Evolutionary conservation across 1,140 invertebrate genomes (phyloP).

Genomic region (Rhyzopertha dominica): DNA sequence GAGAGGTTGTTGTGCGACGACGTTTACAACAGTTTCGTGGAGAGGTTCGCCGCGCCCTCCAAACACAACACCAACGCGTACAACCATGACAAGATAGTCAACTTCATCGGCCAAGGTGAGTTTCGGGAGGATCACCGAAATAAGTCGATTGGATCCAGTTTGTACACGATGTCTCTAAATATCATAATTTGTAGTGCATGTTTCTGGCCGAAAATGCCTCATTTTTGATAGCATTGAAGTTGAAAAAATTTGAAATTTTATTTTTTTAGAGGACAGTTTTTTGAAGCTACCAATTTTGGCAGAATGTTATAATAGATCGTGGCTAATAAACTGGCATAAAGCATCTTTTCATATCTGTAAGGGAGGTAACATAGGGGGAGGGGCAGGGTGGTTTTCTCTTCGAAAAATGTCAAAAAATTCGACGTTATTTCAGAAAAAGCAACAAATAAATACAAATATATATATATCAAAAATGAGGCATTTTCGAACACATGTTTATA

Average conservation of each 20-base stretch:
- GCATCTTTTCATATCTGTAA: no score
- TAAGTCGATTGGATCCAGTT: slow-evolving; percentile 6
- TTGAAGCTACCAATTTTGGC: not conserved
- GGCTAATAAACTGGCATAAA: no score
- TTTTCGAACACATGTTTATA: no score
- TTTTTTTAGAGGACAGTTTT: slow-evolving; percentile 4
- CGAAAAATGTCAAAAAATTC: no score
- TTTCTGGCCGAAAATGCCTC: no score
- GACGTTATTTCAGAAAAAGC: no score
- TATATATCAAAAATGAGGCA: no score
- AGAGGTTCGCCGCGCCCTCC: slow-evolving; percentile 14
- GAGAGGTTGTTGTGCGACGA: slow-evolving; percentile 53
- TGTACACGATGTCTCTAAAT: slow-evolving; percentile 5
- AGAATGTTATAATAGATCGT: no score
- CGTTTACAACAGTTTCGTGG: slow-evolving; percentile 9
- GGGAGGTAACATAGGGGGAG: no score
- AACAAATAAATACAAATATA: no score
- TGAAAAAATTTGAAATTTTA: slow-evolving; percentile 1
- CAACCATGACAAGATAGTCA: slow-evolving; percentile 59
- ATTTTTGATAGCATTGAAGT: slow-evolving; percentile 2
- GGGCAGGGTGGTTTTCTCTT: no score
- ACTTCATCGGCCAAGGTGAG: slow-evolving; percentile 58
- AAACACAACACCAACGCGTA: slow-evolving; percentile 28
- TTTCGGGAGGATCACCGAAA: slow-evolving; percentile 13
- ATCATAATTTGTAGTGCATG: not conserved